Conservation (phyloP, 2,113 vertebrate genomes). For the Microcebus tavaratra region DNA sequence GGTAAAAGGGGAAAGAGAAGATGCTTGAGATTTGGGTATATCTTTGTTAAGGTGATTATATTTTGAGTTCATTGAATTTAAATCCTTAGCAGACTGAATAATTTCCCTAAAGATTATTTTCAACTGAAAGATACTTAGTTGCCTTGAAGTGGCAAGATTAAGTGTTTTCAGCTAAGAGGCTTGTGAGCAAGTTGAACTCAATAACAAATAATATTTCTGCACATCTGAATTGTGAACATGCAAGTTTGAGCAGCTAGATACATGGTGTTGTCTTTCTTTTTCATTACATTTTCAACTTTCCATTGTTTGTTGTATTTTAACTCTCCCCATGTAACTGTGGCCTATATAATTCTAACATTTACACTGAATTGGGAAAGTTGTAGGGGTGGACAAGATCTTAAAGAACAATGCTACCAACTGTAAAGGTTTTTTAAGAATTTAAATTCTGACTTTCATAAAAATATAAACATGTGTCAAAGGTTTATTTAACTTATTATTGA, state of each 20-base stretch:
- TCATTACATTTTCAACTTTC: not conserved
- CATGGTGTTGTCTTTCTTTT: not conserved
- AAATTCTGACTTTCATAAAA: not conserved
- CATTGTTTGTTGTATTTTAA: slow-evolving; percentile 32
- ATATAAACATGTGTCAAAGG: not conserved
- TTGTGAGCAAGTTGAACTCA: not conserved
- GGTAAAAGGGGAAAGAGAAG: not conserved
- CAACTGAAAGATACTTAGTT: not conserved
- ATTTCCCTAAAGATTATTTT: not conserved
- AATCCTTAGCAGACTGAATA: not conserved
- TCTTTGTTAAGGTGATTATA: not conserved
- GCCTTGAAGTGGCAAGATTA: not conserved
- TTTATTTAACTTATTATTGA: not conserved
- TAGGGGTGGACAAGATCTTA: not conserved
- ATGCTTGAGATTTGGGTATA: not conserved
- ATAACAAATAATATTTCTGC: not conserved
- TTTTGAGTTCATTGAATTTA: slow-evolving; percentile 20
- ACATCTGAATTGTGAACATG: not conserved
- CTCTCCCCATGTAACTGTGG: not conserved
- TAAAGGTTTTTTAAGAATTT: not conserved
- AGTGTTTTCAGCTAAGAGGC: not conserved
- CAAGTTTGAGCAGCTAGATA: not conserved
- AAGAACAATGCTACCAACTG: not conserved
- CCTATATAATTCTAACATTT: not conserved
- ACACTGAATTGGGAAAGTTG: not conserved